Evolutionary conservation across 2,113 vertebrate genomes (phyloP), one percentile per base, ranked within the genome.

Genomic region (Oostethus manadensis): DNA sequence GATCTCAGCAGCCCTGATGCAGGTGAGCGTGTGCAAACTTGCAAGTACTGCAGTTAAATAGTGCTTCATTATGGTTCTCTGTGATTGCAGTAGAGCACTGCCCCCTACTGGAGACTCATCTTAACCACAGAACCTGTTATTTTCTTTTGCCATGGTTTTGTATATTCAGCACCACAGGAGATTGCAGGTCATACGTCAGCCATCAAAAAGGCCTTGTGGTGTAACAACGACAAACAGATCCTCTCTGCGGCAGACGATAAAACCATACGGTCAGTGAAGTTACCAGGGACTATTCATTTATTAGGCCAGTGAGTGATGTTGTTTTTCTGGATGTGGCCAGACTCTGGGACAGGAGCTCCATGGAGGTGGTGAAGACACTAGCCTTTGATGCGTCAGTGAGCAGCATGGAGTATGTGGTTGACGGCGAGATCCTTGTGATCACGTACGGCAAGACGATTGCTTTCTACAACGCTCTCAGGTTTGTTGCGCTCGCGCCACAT

Each of bases 121-220:
- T 8, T 11, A 42, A 35, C 7, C 33, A 10, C 33, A 35, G 10
- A 35, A 6, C 33, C 33, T 35, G 33, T 8, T 42, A 13, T 1
- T 42, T 42, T 42, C 1, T 14, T 42, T 42, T 7, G 14, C 38
- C 9, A 42, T 10, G 70, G 33, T 48, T 1, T 71, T 70, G 44
- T 66, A 35, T 49, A 5, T 47, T 13, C 75, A 99, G 97, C 98
- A 22, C 95, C 95, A 51, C 91, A 91, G 4, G 86, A 97, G 85
- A 90, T 98, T 38, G 89, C 93, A 8, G 96, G 97, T 55, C 97
- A 99, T 73, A 93, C 92, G 3, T 94, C 95, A 56, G 95, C 94
- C 70, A 97, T 99, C 74, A 98, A 96, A 81, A 98, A 98, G 77
- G 95, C 95, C 56, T 81, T 98, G 1, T 99, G 97, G 97, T 98